Evolutionary conservation across 2,888 invertebrate species (phyloP), one percentile per base, ranked within the genome.

Genomic region (Meloe dianella): DNA sequence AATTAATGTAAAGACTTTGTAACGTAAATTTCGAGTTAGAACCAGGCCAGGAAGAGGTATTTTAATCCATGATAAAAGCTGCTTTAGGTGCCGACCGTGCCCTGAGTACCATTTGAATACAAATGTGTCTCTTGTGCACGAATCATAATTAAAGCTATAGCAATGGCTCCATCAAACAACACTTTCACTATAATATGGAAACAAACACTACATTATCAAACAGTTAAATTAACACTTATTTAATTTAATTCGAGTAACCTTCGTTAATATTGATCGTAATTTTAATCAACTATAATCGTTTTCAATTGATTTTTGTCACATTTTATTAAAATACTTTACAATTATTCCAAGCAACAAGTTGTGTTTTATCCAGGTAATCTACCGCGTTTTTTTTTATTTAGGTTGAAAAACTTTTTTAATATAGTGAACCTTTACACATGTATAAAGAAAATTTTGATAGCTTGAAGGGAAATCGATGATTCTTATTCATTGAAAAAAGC

Each of bases 41-140:
- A 63, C 51, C n/a, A n/a, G 24, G 54, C 65, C 38, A 17, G 32
- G 61, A 56, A 63, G 17, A 54, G 66, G 66, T 69, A 67, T 70
- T 72, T 72, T 76, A 76, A 77, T 75, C 75, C 77, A 62, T 72
- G 75, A 72, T 75, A 77, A 75, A 77, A 76, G 77, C 75, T 74
- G 72, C 70, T 73, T 69, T 72, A 74, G 74, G 74, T 74, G 76
- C 75, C 72, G 75, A 76, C 72, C 77, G 71, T 71, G 74, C 71
- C 71, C 72, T 66, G 74, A 74, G 72, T 73, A 73, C 73, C 67
- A 75, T 75, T 78, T 75, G 76, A 75, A 75, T 78, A 76, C 75
- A 76, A 78, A 77, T 77, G 74, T 71, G 71, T 68, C 69, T 70
- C 22, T 64, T 69, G 68, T 54, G 54, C 54, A 54, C 68, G 71